A percentile compares a stretch with the other conserved stretches of the same genome.
phyloP scores from a whole-genome alignment of 2,888 invertebrate species.

The Xanthia icteritia region DNA sequence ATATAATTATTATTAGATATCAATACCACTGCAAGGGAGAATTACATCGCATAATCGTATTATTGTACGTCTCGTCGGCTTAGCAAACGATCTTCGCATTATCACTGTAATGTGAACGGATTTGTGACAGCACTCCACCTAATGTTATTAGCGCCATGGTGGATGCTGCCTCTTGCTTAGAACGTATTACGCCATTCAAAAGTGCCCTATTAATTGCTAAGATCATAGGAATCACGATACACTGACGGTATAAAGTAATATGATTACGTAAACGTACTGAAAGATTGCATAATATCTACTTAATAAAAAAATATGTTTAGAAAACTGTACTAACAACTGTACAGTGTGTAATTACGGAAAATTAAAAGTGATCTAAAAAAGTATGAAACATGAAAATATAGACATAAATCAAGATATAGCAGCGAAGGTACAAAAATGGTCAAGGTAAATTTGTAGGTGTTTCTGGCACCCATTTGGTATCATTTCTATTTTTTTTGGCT shows the following conservation, averaged over 20 bases:
- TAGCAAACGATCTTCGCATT: constrained; percentile 2
- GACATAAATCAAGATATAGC: too few species aligned
- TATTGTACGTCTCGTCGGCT: background rate
- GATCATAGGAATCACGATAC: background rate
- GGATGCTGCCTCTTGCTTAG: background rate
- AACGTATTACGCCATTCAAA: background rate
- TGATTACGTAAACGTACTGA: background rate
- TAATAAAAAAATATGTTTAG: too few species aligned
- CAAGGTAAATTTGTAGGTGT: too few species aligned
- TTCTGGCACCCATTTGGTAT: too few species aligned
- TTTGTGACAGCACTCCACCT: constrained; percentile 11
- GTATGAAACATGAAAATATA: too few species aligned
- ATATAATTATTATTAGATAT: background rate
- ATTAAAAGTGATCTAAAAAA: too few species aligned
- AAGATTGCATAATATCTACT: background rate
- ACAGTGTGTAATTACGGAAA: too few species aligned
- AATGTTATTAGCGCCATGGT: constrained; percentile 2
- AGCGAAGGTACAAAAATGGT: too few species aligned
- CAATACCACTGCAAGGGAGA: background rate
- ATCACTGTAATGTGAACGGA: constrained; percentile 13
- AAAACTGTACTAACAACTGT: too few species aligned
- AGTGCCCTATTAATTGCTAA: constrained; percentile 9
- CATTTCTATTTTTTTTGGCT: too few species aligned
- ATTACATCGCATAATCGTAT: constrained; percentile 4
- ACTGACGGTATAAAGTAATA: background rate